These are phyloP conservation scores for Cynocephalus volans DNA, from an alignment of 2,113 vertebrate species.

Conservation along the genomic window DNA sequence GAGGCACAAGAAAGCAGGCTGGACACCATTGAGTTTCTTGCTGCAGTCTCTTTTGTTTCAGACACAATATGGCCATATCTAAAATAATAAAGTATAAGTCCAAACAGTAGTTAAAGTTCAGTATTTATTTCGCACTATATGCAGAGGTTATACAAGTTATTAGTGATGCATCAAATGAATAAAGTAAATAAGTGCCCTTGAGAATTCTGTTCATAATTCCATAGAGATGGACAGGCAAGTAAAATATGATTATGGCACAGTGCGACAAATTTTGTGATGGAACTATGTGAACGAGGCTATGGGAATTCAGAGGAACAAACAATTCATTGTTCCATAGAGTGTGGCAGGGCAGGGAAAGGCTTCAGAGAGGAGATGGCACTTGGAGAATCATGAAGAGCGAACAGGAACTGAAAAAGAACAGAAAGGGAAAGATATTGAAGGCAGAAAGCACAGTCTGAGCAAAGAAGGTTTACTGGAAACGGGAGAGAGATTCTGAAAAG, in stretches of 20 bases:
- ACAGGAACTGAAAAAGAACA: background rate
- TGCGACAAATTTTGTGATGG: background rate
- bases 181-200: background rate
- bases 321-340: background rate
- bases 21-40: background rate
- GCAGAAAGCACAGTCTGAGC: constrained; percentile 25
- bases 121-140: background rate
- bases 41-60: background rate
- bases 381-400: background rate
- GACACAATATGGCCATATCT: background rate
- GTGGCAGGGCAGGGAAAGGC: background rate
- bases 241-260: background rate
- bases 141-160: background rate
- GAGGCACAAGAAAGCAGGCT: background rate
- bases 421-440: background rate
- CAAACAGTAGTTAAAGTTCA: background rate
- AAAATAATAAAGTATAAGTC: constrained; percentile 20
- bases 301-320: background rate
- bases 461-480: constrained; percentile 23
- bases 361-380: background rate
- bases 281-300: background rate
- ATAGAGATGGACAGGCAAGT: background rate
- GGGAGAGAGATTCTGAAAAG: constrained; percentile 2
- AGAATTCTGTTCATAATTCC: background rate
- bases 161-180: background rate